Conservation (phyloP, 2,888 invertebrate species). For the Hypercompe scribonia region DNA sequence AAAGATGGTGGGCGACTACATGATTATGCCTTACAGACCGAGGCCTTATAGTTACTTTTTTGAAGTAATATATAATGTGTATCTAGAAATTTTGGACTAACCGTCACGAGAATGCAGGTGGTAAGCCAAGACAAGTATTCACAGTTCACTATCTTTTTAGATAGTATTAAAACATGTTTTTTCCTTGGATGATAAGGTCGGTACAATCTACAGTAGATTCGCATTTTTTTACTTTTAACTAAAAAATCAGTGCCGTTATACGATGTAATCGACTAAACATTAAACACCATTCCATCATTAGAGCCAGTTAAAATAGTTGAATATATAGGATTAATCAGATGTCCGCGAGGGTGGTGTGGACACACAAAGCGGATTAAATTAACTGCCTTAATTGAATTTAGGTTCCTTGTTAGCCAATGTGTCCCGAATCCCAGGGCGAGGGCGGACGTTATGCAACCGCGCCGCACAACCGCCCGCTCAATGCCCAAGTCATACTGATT, state of each 20-base stretch:
- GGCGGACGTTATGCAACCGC: slow-evolving; percentile 52
- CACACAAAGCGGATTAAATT: slow-evolving; percentile 84
- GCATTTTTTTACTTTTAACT: no score
- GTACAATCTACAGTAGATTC: no score
- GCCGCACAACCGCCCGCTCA: slow-evolving; percentile 33
- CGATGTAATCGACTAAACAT: not conserved
- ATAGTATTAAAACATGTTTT: no score
- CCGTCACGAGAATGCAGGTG: no score
- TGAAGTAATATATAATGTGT: no score
- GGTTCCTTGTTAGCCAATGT: slow-evolving; percentile 83
- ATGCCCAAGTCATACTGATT: slow-evolving; percentile 46
- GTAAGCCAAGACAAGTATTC: no score
- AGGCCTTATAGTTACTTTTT: no score
- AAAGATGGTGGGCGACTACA: no score
- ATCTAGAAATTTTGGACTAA: no score
- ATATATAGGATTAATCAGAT: slow-evolving; percentile 71
- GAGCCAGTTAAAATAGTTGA: slow-evolving; percentile 51
- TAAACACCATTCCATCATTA: slow-evolving; percentile 10
- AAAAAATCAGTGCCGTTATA: not conserved
- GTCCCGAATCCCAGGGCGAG: slow-evolving; percentile 62
- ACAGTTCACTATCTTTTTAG: no score
- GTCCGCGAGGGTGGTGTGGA: slow-evolving; percentile 73
- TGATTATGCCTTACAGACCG: no score
- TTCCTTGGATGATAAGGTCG: no score
- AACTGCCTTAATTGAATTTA: slow-evolving; percentile 86